phyloP scores from a whole-genome alignment of 2,888 invertebrate species.

The Drosophila birchii region DNA sequence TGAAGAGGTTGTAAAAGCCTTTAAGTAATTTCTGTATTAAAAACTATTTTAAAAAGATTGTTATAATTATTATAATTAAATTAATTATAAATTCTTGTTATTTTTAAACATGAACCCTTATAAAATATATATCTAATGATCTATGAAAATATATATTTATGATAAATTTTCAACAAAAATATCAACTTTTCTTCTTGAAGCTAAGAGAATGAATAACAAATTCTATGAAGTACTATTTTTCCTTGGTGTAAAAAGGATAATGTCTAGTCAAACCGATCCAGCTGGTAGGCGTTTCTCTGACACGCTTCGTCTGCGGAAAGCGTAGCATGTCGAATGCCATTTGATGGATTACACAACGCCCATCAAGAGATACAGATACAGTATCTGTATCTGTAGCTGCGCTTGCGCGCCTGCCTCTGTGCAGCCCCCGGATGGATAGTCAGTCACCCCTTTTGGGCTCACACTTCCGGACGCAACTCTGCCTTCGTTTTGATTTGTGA shows the following conservation, averaged over 20 bases:
- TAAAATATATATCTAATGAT: background rate
- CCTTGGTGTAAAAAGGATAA: conserved; percentile 27
- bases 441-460: conserved; percentile 64
- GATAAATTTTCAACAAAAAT: background rate
- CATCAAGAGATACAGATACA: conserved; percentile 31
- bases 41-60: no score
- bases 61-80: background rate
- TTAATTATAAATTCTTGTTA: background rate
- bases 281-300: conserved; percentile 68
- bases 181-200: fast-evolving
- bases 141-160: background rate
- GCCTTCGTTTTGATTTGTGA: conserved; percentile 76
- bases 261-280: conserved; percentile 56
- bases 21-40: no score
- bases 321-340: conserved; percentile 66
- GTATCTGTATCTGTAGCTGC: conserved; percentile 21
- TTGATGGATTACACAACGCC: conserved; percentile 72
- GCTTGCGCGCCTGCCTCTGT: conserved; percentile 19
- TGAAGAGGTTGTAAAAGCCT: background rate
- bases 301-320: conserved; percentile 72
- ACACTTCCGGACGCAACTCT: conserved; percentile 38
- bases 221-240: background rate
- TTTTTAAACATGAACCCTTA: background rate
- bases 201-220: background rate
- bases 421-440: conserved; percentile 28